phyloP scores from a whole-genome alignment of 2,888 invertebrate species.

The Eupithecia pulchellata region DNA sequence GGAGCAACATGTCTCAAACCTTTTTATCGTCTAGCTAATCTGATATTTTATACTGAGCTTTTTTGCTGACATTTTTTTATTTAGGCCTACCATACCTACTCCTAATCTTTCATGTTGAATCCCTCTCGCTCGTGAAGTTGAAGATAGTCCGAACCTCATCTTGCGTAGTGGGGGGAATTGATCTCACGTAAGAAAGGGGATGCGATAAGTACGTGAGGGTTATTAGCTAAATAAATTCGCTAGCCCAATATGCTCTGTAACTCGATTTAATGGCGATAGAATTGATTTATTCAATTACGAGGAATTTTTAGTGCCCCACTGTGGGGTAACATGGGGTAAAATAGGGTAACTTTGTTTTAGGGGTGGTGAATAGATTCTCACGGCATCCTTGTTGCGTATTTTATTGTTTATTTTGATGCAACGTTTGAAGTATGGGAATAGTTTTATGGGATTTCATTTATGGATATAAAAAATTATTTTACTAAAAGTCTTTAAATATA shows the following conservation, averaged over 20 bases:
- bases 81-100: no score
- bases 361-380: conserved; percentile 76
- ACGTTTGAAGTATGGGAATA: conserved; percentile 27
- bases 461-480: no score
- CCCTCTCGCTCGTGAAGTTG: no score
- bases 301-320: conserved; percentile 84
- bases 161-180: no score
- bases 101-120: no score
- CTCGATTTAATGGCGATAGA: conserved; percentile 85
- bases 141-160: no score
- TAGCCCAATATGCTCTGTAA: conserved; percentile 84
- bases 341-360: conserved; percentile 81
- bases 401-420: conserved; percentile 44
- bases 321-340: conserved; percentile 42
- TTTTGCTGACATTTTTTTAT: no score
- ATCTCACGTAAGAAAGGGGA: conserved; percentile 59
- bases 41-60: no score
- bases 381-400: conserved; percentile 71
- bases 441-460: conserved; percentile 41
- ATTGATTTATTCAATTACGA: conserved; percentile 86
- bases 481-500: no score
- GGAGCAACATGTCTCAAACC: no score
- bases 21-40: no score
- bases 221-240: conserved; percentile 86
- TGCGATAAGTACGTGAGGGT: conserved; percentile 72